Percentiles rank a stretch among this genome's conserved stretches.
Conservation (phyloP, 2,113 vertebrate genomes). For the Chaetodon auriga region DNA sequence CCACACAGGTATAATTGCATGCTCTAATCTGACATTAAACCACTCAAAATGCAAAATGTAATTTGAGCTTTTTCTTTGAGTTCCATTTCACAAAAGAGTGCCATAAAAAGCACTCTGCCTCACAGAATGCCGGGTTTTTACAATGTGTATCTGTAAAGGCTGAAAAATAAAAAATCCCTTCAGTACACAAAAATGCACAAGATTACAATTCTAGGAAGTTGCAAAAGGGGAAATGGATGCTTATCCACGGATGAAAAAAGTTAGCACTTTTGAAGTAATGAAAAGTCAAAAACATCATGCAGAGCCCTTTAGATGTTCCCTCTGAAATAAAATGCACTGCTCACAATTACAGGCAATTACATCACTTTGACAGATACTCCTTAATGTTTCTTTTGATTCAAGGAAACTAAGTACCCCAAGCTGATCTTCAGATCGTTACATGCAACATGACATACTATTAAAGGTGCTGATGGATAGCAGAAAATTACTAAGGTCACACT, state of each 20-base stretch:
- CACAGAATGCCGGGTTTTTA: slow-evolving; percentile 53
- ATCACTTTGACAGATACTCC: slow-evolving; percentile 39
- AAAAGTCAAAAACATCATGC: slow-evolving; percentile 24
- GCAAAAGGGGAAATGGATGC: slow-evolving; percentile 41
- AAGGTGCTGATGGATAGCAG: slow-evolving; percentile 44
- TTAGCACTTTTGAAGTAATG: slow-evolving; percentile 33
- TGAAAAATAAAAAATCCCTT: slow-evolving; percentile 38
- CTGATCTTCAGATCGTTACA: slow-evolving; percentile 47
- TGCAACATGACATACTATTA: slow-evolving; percentile 60
- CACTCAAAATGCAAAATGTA: slow-evolving; percentile 68
- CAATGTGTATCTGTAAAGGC: slow-evolving; percentile 4
- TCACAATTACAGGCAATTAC: slow-evolving; percentile 60
- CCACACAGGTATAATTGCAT: slow-evolving; percentile 67
- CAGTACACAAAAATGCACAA: slow-evolving; percentile 12
- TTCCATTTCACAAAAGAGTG: slow-evolving; percentile 72
- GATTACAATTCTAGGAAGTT: slow-evolving; percentile 41
- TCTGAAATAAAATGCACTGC: slow-evolving; percentile 12
- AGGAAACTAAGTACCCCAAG: slow-evolving; percentile 12
- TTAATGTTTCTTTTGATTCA: slow-evolving; percentile 15
- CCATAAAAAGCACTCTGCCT: slow-evolving; percentile 67
- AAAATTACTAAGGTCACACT: slow-evolving; percentile 37
- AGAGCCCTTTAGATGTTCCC: slow-evolving; percentile 7
- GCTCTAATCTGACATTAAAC: slow-evolving; percentile 66
- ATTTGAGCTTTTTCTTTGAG: slow-evolving; percentile 73
- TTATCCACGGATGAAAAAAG: slow-evolving; percentile 1